Evolutionary conservation across 2,797 vertebrate genomes (phyloP).

Genomic region (Stomatorhinus walkeri): DNA sequence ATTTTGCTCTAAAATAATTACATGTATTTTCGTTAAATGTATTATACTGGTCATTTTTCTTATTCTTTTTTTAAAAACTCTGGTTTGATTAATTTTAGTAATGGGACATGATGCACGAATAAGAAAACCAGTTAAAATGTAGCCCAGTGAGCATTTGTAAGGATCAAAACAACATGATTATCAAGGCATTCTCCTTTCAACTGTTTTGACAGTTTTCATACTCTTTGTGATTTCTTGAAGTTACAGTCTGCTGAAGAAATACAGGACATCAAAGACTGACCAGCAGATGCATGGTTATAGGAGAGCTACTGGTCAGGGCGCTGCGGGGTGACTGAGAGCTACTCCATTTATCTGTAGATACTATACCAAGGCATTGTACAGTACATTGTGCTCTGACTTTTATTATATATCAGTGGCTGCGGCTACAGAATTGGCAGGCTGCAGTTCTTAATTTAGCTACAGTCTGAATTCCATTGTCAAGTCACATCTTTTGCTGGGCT

Average conservation of each 20-base stretch:
- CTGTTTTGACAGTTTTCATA: neutral
- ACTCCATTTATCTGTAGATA: neutral
- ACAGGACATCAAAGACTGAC: neutral
- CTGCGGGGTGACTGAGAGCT: neutral
- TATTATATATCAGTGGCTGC: conserved; percentile 31
- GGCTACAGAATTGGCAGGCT: conserved; percentile 25
- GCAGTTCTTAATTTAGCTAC: conserved; percentile 39
- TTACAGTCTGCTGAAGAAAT: neutral
- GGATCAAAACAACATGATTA: neutral
- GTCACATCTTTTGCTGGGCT: conserved; percentile 33
- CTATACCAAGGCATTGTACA: neutral
- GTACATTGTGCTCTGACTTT: conserved; percentile 17
- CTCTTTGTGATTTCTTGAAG: neutral
- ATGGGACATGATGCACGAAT: neutral
- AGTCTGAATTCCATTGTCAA: conserved; percentile 33
- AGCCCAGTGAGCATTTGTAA: neutral
- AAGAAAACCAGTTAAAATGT: neutral
- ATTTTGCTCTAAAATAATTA: neutral
- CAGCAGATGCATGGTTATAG: neutral
- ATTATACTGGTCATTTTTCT: neutral
- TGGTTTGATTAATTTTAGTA: neutral
- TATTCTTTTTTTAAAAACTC: neutral
- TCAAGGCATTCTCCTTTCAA: neutral
- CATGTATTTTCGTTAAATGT: neutral
- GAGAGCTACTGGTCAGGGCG: neutral